Conservation (phyloP, 2,888 invertebrate genomes). For the Heliconius ismenius region DNA sequence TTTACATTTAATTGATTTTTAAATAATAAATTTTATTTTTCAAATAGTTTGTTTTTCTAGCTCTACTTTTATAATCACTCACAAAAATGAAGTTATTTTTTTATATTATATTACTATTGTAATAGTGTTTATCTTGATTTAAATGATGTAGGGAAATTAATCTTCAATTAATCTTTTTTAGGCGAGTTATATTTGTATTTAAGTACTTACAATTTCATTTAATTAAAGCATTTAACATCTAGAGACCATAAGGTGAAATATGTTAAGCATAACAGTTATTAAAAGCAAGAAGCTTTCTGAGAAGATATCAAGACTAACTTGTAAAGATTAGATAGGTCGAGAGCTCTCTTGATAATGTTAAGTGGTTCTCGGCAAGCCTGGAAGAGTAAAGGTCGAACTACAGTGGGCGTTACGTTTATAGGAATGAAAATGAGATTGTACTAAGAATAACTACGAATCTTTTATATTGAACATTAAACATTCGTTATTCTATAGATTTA, state of each 20-base stretch:
- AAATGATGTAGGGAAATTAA: neutral
- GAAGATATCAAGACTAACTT: conserved; percentile 30
- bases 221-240: neutral
- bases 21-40: no score
- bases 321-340: conserved; percentile 40
- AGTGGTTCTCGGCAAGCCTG: conserved; percentile 29
- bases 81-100: no score
- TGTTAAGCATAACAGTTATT: conserved; percentile 12
- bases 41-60: no score
- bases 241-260: neutral
- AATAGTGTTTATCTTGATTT: neutral
- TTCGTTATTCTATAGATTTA: neutral
- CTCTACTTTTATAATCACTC: no score
- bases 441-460: conserved; percentile 2
- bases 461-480: conserved; percentile 1
- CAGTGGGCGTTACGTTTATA: conserved; percentile 17
- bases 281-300: conserved; percentile 15
- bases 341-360: conserved; percentile 35
- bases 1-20: no score
- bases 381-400: conserved; percentile 21
- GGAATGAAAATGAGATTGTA: conserved; percentile 5
- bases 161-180: neutral
- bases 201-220: neutral
- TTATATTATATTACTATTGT: no score
- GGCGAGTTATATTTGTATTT: neutral